Evolutionary conservation across 2,113 vertebrate genomes (phyloP).

Genomic region (Pycnonotus jocosus): DNA sequence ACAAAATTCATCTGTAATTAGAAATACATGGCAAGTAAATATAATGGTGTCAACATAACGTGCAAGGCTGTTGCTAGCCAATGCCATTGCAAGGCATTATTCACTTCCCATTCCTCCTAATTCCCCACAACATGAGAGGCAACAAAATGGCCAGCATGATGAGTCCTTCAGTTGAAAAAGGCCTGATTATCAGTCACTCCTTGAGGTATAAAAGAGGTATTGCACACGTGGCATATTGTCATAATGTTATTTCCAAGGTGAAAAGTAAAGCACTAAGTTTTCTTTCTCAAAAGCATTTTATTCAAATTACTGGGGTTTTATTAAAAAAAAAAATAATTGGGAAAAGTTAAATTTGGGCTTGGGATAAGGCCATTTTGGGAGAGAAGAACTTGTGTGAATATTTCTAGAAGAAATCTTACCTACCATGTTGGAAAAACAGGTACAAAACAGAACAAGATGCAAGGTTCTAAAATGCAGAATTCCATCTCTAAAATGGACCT

Average conservation of each 20-base stretch:
- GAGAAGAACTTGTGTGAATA: background rate
- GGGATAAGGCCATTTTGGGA: background rate
- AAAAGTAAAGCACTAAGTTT: background rate
- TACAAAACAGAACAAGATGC: background rate
- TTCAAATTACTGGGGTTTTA: background rate
- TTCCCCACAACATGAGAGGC: background rate
- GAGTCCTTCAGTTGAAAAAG: background rate
- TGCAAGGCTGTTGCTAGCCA: background rate
- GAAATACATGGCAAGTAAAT: background rate
- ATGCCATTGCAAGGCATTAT: background rate
- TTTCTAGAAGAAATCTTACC: background rate
- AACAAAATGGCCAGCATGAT: background rate
- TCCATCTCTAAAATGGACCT: background rate
- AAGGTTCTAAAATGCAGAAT: background rate
- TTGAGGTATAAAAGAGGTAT: background rate
- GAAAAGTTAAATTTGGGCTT: background rate
- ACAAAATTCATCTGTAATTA: background rate
- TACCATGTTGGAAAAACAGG: background rate
- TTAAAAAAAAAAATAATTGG: background rate
- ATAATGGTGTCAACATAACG: background rate
- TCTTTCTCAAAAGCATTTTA: background rate
- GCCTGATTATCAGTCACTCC: background rate
- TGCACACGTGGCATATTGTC: background rate
- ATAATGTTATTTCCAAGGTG: background rate
- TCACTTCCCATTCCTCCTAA: background rate